A percentile compares a stretch with the other conserved stretches of the same genome.
phyloP scores from a whole-genome alignment of 2,113 vertebrate genomes.

The Conger conger region DNA sequence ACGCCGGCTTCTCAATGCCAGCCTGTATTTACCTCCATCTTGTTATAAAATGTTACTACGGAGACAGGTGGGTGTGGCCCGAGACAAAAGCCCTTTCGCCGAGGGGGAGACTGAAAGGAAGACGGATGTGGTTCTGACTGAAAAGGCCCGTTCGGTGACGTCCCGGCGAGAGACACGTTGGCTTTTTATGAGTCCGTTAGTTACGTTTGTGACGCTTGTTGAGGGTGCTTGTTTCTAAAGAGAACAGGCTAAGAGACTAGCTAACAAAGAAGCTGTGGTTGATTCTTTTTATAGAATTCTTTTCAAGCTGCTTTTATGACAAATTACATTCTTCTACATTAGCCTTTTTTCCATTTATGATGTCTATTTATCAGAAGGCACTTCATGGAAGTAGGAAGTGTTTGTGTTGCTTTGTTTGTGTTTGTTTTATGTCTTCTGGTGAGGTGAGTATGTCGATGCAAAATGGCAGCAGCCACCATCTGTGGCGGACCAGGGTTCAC shows the following conservation, averaged over 20 bases:
- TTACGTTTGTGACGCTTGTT: background rate
- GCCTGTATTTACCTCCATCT: constrained; percentile 11
- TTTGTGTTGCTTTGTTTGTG: no score
- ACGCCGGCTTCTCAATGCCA: background rate
- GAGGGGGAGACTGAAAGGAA: background rate
- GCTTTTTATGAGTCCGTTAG: background rate
- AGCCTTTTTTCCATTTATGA: background rate
- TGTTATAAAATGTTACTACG: constrained; percentile 21
- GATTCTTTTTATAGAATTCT: background rate
- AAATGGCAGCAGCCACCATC: no score
- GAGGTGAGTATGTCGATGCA: no score
- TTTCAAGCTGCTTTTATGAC: background rate
- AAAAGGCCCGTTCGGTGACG: background rate
- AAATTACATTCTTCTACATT: background rate
- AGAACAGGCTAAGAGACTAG: background rate
- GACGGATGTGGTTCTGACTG: background rate
- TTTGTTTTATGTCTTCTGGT: no score
- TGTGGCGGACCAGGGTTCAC: no score
- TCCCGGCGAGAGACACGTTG: background rate
- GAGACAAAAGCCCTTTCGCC: background rate
- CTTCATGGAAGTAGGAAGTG: no score
- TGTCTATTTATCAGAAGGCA: no score
- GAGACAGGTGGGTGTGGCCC: constrained; percentile 18
- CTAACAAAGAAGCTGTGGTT: background rate
- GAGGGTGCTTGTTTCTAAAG: background rate